These are phyloP conservation scores for Cecropterus lyciades DNA, from an alignment of 1,140 invertebrate species.

Conservation along the genomic window DNA sequence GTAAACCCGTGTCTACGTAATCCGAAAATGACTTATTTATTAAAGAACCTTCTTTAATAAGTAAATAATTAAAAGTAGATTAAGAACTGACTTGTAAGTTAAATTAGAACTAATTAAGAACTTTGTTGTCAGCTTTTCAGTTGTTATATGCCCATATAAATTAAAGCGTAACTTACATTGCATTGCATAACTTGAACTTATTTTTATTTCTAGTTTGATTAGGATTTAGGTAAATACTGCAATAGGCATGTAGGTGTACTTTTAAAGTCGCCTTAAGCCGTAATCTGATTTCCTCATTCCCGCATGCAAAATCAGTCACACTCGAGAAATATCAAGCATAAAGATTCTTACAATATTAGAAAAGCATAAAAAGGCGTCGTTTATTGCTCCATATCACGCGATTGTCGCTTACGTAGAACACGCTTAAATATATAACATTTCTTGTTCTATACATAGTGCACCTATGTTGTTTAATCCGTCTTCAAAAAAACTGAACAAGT, in stretches of 20 bases:
- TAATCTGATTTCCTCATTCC: conserved; percentile 23
- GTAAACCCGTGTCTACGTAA: too few species aligned
- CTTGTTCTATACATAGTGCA: conserved; percentile 7
- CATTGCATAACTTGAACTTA: too few species aligned
- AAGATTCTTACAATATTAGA: conserved; percentile 43
- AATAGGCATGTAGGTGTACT: neutral
- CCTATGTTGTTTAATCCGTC: conserved; percentile 5
- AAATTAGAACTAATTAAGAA: too few species aligned
- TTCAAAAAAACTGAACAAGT: neutral
- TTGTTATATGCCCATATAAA: too few species aligned
- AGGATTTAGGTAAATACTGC: too few species aligned
- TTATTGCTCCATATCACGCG: conserved; percentile 37
- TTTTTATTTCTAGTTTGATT: too few species aligned
- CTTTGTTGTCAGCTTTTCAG: too few species aligned
- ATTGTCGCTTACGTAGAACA: conserved; percentile 26
- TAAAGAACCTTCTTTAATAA: too few species aligned
- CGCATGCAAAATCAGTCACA: conserved; percentile 25
- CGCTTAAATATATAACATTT: conserved; percentile 9
- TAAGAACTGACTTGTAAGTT: too few species aligned
- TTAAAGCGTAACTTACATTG: too few species aligned
- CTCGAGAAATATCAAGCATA: conserved; percentile 37
- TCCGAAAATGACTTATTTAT: too few species aligned
- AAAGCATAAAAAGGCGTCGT: conserved; percentile 41
- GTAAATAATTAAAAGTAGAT: too few species aligned
- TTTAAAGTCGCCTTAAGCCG: conserved; percentile 3